Percentiles rank a stretch among this genome's conserved stretches.
These are phyloP conservation scores for Myiopsitta monachus DNA, from an alignment of 2,113 vertebrate genomes.

Conservation along the genomic window DNA sequence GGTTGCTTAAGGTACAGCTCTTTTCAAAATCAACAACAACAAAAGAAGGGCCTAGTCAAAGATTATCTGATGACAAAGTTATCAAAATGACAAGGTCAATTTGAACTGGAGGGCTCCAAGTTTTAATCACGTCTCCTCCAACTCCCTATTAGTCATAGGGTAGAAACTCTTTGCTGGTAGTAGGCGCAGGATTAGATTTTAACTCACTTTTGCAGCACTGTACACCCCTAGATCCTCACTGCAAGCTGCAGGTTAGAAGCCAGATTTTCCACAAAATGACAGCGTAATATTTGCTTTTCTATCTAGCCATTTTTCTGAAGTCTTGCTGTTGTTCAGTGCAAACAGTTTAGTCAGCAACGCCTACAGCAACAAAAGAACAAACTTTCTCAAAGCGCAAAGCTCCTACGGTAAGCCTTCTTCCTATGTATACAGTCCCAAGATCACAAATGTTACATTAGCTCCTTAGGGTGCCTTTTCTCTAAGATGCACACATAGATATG, in stretches of 20 bases:
- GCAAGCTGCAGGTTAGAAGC: background rate
- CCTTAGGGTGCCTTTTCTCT: background rate
- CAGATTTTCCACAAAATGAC: background rate
- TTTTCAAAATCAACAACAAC: background rate
- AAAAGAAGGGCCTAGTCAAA: background rate
- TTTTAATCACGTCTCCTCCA: background rate
- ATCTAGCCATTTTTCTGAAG: background rate
- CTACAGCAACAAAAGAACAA: background rate
- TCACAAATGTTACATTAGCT: background rate
- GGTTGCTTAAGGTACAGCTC: rapidly evolving
- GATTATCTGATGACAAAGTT: background rate
- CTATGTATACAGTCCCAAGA: background rate
- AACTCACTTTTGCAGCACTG: background rate
- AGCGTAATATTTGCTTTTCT: background rate
- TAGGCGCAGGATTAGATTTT: background rate
- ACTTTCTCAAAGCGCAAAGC: background rate
- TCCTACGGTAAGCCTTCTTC: background rate
- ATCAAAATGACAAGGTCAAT: background rate
- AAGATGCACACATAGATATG: rapidly evolving
- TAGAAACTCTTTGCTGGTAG: background rate
- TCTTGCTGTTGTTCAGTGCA: background rate
- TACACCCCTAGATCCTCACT: background rate
- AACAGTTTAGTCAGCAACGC: background rate
- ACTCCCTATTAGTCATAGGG: background rate
- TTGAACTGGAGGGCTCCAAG: background rate